phyloP scores from a whole-genome alignment of 2,888 invertebrate species.

The Melanotus villosus region DNA sequence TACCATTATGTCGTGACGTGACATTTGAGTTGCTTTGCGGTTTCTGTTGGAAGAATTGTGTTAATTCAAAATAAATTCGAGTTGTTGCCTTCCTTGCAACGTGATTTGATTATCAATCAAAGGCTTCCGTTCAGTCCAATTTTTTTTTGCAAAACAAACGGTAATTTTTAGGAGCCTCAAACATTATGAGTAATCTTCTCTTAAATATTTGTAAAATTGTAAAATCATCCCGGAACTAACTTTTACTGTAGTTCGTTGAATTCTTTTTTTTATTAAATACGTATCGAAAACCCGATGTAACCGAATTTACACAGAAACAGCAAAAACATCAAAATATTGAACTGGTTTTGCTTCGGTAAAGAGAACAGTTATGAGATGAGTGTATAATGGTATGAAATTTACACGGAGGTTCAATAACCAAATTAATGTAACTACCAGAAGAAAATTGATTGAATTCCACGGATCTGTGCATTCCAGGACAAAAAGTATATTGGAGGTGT shows the following conservation, averaged over 20 bases:
- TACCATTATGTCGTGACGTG: constrained; percentile 35
- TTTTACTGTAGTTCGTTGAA: no score
- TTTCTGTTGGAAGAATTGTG: constrained; percentile 23
- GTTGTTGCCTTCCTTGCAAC: constrained; percentile 11
- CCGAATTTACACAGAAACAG: background rate
- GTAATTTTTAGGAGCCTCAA: no score
- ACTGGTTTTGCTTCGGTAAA: no score
- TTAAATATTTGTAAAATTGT: no score
- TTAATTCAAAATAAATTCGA: constrained; percentile 17
- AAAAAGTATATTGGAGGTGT: constrained; percentile 1
- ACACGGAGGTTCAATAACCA: constrained; percentile 14
- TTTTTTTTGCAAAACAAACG: no score
- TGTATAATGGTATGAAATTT: constrained; percentile 4
- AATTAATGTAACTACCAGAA: constrained; percentile 11
- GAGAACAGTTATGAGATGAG: constrained; percentile 1
- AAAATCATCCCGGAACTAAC: no score
- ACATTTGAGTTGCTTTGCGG: constrained; percentile 29
- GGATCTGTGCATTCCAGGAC: background rate
- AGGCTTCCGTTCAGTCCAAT: no score
- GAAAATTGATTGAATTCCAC: constrained; percentile 16
- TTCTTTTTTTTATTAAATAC: no score
- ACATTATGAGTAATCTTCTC: no score
- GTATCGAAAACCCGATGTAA: no score
- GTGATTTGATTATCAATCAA: no score
- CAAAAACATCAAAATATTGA: no score